These are phyloP conservation scores for Progne subis DNA, from an alignment of 2,113 vertebrate species.

Conservation along the genomic window DNA sequence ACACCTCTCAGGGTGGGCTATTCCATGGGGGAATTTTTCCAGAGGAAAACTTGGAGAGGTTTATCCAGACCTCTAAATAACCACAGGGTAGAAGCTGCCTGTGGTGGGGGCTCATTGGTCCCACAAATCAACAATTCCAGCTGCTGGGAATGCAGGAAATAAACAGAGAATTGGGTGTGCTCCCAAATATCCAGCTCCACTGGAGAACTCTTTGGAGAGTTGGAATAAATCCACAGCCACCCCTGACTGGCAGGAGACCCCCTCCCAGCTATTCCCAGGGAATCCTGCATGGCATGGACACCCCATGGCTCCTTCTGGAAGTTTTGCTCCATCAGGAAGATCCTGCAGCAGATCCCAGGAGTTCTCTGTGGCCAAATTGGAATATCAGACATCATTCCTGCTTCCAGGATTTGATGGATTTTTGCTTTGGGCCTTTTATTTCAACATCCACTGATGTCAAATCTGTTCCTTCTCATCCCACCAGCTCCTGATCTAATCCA, in stretches of 20 bases:
- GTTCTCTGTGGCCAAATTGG: not conserved
- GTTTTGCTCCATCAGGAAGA: not conserved
- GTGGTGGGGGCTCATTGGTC: not conserved
- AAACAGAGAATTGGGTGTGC: not conserved
- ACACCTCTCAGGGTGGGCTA: rapidly evolving
- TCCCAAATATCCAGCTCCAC: not conserved
- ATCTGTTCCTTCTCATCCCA: not conserved
- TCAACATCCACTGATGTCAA: not conserved
- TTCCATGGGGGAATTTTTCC: not conserved
- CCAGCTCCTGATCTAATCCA: not conserved
- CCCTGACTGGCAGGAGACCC: not conserved
- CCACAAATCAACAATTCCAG: not conserved
- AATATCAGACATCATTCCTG: not conserved
- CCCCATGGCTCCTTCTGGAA: not conserved
- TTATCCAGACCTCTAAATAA: not conserved
- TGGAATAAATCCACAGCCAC: not conserved
- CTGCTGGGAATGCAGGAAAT: not conserved
- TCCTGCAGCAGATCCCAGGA: not conserved
- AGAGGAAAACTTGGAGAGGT: not conserved
- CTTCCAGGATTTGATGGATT: not conserved
- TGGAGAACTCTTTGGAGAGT: not conserved
- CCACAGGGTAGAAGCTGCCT: not conserved
- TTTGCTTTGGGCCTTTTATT: not conserved
- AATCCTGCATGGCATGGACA: not conserved
- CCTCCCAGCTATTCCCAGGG: not conserved